Percentiles rank a stretch among this genome's conserved stretches.
phyloP scores from a whole-genome alignment of 2,888 invertebrate genomes.

The Eudemis profundana region DNA sequence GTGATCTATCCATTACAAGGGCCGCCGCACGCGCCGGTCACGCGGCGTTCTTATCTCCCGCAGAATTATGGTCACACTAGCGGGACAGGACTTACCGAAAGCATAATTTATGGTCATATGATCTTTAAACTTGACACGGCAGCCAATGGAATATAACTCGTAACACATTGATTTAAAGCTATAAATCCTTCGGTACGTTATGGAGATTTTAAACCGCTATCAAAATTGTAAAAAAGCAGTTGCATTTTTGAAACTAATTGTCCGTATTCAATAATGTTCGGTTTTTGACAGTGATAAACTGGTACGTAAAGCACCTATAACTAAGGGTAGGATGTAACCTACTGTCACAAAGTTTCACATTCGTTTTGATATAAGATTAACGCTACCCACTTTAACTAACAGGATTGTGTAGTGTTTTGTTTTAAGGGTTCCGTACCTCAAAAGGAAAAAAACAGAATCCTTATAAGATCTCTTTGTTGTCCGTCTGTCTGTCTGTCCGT shows the following conservation, averaged over 20 bases:
- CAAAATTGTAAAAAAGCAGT: conserved; percentile 30
- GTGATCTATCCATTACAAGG: conserved; percentile 46
- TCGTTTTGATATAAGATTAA: too few species aligned
- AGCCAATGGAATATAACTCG: conserved; percentile 4
- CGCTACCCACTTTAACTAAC: too few species aligned
- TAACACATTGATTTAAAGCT: background rate
- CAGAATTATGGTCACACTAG: conserved; percentile 57
- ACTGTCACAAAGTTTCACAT: too few species aligned
- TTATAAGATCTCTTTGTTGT: too few species aligned
- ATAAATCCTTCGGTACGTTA: background rate
- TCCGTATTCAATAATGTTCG: conserved; percentile 17
- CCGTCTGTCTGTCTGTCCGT: too few species aligned
- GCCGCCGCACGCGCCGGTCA: conserved; percentile 73
- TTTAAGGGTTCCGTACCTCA: too few species aligned
- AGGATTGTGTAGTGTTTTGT: too few species aligned
- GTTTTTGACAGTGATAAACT: conserved; percentile 16
- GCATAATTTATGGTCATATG: conserved; percentile 57
- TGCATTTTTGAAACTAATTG: conserved; percentile 34
- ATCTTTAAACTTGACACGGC: conserved; percentile 13
- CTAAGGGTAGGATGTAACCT: too few species aligned
- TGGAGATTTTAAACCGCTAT: conserved; percentile 4
- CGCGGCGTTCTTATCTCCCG: conserved; percentile 57
- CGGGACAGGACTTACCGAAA: conserved; percentile 59
- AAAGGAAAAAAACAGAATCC: too few species aligned
- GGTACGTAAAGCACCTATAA: background rate